Conservation (phyloP, 2,888 invertebrate genomes). For the Malthinus flaveolus region DNA sequence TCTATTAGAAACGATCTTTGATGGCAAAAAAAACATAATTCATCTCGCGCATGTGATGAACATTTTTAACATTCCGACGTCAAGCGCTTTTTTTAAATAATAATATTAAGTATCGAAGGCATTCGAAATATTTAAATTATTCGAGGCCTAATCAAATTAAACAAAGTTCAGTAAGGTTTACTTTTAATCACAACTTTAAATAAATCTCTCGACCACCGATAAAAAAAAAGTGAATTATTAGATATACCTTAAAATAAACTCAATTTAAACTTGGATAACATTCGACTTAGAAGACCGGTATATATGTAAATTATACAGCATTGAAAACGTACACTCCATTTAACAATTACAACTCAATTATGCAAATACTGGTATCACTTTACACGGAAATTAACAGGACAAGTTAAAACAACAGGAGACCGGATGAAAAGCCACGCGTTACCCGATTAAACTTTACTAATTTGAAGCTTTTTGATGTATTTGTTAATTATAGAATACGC, state of each 20-base stretch:
- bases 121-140: conserved; percentile 1
- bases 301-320: conserved; percentile 53
- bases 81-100: conserved; percentile 2
- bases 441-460: conserved; percentile 47
- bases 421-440: conserved; percentile 42
- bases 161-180: not conserved
- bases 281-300: conserved; percentile 44
- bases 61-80: conserved; percentile 50
- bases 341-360: conserved; percentile 57
- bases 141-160: not conserved
- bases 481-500: conserved; percentile 50
- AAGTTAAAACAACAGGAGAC: conserved; percentile 51
- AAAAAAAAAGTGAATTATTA: not conserved
- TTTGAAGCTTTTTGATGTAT: conserved; percentile 53
- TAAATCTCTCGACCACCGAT: not conserved
- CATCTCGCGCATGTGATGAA: conserved; percentile 37
- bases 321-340: conserved; percentile 54
- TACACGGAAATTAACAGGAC: conserved; percentile 55
- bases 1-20: conserved; percentile 52
- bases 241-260: conserved; percentile 41
- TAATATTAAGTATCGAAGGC: not conserved
- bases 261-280: conserved; percentile 43
- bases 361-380: conserved; percentile 52
- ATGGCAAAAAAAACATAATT: conserved; percentile 27
- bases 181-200: not conserved